Base-by-base conservation (phyloP, 2,888 invertebrate species). In the Dendrolimus pini region DNA sequence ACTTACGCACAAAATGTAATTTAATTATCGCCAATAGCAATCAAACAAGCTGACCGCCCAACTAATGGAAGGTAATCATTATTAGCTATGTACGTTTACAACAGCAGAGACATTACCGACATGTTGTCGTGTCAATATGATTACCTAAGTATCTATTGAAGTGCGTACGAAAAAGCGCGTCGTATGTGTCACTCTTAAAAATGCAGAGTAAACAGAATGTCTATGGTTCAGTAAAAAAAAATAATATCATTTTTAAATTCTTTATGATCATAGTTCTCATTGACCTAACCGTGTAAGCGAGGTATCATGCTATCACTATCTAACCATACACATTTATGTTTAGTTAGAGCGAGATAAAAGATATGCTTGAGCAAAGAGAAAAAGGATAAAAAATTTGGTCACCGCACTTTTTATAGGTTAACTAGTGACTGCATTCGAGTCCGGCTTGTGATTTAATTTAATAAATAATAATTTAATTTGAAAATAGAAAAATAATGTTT, bases 171-270 rank as follows among this genome's bases (percentile, higher is more conserved):
- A 47, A 47, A 47, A 47, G 47, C 47, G 47, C 47, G 47, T 47
- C 47, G 47, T 47, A 10, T 47, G 47, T 9, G 2, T 47, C 47
- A 47, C 47, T 10, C 6, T 47, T 47, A 9, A 9, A 47, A 47
- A 47, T 47, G 12, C 47, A 47, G 47, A 47, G 47, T 47, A 47
- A 47, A 47, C 47, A 47, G 47, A 47, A 47, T 47, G 12, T 47
- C 47, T 47, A 47, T 47, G 47, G 47, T 30, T 30, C 30, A 30
- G 30, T 30, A 47, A 47, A 70, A 76, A 14, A 77, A 74, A 75
- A 79, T 77, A 78, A 78, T 80, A 82, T 82, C 76, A 80, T 81
- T 83, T 83, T 80, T 75, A 77, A 82, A 82, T 81, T 80, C 75
- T 81, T 81, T 83, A 82, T 78, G 81, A 78, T 78, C 77, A 59